These are phyloP conservation scores for Ylistrum balloti DNA, from an alignment of 1,140 invertebrate genomes.

Conservation along the genomic window DNA sequence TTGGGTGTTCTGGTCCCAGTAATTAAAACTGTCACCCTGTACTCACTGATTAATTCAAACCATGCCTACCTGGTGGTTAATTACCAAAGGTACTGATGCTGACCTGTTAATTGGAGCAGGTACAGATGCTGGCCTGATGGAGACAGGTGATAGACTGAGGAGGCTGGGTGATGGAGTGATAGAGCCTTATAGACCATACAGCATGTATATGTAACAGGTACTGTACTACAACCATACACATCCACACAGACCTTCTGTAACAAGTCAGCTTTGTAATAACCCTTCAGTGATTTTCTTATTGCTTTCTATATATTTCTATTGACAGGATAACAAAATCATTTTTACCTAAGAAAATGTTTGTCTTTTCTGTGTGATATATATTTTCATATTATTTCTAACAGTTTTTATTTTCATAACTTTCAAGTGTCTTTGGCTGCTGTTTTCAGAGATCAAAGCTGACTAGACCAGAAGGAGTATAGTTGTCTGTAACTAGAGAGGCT, in stretches of 20 bases:
- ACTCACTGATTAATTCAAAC: background rate
- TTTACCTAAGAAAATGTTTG: too few relatives aligned
- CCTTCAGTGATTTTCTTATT: too few relatives aligned
- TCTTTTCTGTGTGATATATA: too few relatives aligned
- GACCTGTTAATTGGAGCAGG: background rate
- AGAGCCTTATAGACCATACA: background rate
- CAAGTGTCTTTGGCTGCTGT: too few relatives aligned
- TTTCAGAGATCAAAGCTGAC: background rate
- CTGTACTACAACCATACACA: background rate
- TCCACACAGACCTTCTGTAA: background rate
- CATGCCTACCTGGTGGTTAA: background rate
- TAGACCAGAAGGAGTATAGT: background rate
- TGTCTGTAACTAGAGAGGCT: constrained; percentile 17
- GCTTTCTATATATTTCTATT: too few relatives aligned
- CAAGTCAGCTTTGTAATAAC: too few relatives aligned
- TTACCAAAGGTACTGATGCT: background rate
- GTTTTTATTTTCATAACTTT: too few relatives aligned
- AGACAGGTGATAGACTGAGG: constrained; percentile 12
- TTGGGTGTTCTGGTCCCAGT: background rate
- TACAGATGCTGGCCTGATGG: background rate
- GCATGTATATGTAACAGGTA: background rate
- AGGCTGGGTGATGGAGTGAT: constrained; percentile 15
- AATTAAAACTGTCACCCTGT: background rate
- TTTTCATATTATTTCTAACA: too few relatives aligned
- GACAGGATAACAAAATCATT: too few relatives aligned